These are phyloP conservation scores for Macquaria australasica DNA, from an alignment of 2,113 vertebrate species.

Conservation along the genomic window DNA sequence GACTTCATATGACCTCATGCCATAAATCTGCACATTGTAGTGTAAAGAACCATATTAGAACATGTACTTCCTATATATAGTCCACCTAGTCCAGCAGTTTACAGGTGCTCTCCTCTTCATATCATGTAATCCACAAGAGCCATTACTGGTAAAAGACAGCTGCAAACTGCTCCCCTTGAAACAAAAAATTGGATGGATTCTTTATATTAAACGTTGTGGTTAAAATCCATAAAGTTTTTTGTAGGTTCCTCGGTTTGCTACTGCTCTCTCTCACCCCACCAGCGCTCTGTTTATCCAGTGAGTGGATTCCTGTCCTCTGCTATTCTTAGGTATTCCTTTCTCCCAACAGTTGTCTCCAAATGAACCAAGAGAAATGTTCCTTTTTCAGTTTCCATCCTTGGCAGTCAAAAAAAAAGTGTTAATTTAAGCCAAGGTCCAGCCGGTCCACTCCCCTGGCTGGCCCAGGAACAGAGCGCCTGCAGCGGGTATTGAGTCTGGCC, in stretches of 20 bases:
- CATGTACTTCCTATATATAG: conserved; percentile 27
- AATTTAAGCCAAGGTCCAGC: conserved; percentile 43
- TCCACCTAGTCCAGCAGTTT: conserved; percentile 38
- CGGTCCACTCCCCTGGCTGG: conserved; percentile 12
- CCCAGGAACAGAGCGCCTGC: conserved; percentile 38
- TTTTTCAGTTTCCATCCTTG: conserved; percentile 49
- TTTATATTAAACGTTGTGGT: conserved; percentile 1
- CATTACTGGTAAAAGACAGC: conserved; percentile 16
- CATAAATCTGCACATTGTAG: conserved; percentile 42
- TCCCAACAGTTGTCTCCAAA: conserved; percentile 35
- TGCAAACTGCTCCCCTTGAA: conserved; percentile 36
- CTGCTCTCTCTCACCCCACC: conserved; percentile 13
- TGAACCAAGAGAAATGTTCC: conserved; percentile 44
- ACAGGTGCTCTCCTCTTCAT: conserved; percentile 32
- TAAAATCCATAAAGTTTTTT: conserved; percentile 38
- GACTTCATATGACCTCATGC: conserved; percentile 37
- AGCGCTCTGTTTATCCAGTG: conserved; percentile 30
- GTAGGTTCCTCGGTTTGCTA: conserved; percentile 27
- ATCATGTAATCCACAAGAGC: conserved; percentile 28
- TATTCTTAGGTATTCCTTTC: conserved; percentile 17
- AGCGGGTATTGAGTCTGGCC: conserved; percentile 29
- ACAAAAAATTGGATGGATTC: conserved; percentile 13
- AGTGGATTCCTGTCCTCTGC: conserved; percentile 31
- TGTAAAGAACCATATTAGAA: conserved; percentile 27
- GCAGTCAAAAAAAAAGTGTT: conserved; percentile 42